Evolutionary conservation across 1,140 invertebrate species (phyloP).

Genomic region (Lasioglossum baleicum): DNA sequence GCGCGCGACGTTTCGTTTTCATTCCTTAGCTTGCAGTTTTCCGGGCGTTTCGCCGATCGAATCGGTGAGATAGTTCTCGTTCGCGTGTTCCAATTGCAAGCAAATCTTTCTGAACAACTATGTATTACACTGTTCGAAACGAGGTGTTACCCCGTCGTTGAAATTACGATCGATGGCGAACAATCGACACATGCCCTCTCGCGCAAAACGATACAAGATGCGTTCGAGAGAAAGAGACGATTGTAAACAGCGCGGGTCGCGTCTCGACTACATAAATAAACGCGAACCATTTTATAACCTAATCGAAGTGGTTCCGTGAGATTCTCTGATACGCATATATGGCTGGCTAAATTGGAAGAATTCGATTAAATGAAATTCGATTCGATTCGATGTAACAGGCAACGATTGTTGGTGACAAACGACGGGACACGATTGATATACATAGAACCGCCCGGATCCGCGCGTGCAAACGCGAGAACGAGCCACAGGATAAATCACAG

Average conservation of each 20-base stretch:
- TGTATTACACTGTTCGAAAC: neutral
- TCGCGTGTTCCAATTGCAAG: too few relatives aligned
- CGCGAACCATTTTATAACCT: neutral
- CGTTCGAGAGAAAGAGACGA: neutral
- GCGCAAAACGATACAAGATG: neutral
- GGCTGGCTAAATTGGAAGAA: too few relatives aligned
- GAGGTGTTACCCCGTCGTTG: neutral
- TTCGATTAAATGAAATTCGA: too few relatives aligned
- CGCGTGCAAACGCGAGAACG: neutral
- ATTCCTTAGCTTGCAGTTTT: too few relatives aligned
- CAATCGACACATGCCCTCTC: neutral
- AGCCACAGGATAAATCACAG: neutral
- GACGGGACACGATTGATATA: neutral
- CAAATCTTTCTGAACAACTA: neutral
- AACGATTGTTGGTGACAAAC: neutral
- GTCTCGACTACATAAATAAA: neutral
- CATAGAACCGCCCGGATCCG: neutral
- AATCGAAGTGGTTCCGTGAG: constrained; percentile 2
- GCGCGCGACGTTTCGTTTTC: neutral
- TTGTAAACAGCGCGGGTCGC: constrained; percentile 9
- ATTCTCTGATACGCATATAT: neutral
- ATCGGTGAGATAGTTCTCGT: neutral
- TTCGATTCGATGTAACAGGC: too few relatives aligned
- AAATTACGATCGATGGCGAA: constrained; percentile 17
- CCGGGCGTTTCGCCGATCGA: neutral